A percentile compares a stretch with the other conserved stretches of the same genome.
Evolutionary conservation across 1,140 invertebrate genomes (phyloP).

Genomic region (Leptinotarsa texana): DNA sequence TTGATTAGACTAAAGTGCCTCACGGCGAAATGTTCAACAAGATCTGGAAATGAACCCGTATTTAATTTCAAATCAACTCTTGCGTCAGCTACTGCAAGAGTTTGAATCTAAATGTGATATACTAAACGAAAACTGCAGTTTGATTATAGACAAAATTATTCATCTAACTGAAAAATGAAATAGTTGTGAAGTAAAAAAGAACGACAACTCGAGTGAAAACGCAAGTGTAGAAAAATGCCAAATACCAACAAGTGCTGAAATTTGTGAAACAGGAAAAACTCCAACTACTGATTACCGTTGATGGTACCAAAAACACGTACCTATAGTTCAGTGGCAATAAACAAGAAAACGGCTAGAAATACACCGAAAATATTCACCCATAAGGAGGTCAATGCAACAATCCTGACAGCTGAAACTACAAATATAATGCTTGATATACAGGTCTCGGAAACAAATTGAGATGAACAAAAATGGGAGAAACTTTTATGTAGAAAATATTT

Average conservation of each 20-base stretch:
- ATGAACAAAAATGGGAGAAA: no score
- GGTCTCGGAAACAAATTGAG: not conserved
- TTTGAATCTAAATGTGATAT: not conserved
- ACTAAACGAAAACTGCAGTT: not conserved
- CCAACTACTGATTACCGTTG: not conserved
- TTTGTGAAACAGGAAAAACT: no score
- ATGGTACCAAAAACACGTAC: not conserved
- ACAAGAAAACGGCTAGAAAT: not conserved
- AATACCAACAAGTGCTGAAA: not conserved
- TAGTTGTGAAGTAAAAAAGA: not conserved
- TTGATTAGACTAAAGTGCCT: no score
- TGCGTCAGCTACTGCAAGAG: not conserved
- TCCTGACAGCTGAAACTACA: not conserved
- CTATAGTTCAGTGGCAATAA: not conserved
- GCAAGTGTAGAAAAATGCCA: not conserved
- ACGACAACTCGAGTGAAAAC: not conserved
- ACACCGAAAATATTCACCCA: not conserved
- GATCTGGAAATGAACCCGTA: no score
- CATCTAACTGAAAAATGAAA: not conserved
- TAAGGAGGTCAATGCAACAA: not conserved
- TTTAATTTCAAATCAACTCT: no score
- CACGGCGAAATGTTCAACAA: no score
- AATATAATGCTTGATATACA: no score
- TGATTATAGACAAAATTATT: not conserved
- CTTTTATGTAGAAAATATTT: no score